Evolutionary conservation across 2,888 invertebrate species (phyloP), one percentile per base, ranked within the genome.

Genomic region (Drosophila testacea): DNA sequence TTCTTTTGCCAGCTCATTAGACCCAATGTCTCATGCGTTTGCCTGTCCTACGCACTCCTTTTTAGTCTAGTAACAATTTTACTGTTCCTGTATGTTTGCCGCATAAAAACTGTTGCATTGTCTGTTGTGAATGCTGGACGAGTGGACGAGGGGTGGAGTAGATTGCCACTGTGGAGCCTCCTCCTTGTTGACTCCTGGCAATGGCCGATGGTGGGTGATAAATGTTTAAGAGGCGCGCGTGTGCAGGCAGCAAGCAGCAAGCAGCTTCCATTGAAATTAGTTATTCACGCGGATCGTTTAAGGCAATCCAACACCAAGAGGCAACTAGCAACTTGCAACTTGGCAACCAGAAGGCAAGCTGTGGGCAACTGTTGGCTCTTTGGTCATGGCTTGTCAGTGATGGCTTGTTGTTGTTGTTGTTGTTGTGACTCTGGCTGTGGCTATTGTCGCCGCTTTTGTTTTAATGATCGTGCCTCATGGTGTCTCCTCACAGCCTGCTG

Each of bases 231-330:
- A 73, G 72, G 70, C 77, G 68, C 69, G 73, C 81, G 74, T 77
- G 80, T 78, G 73, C 83, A 75, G 81, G 44, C 52, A 61, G 44
- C 60, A 54, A 65, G 22, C 22, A 22, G 22, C 22, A 54, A 68
- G 75, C 78, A 85, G 84, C 83, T 89, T 88, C 92, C 85, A 90
- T 91, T 90, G 88, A 90, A 91, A 91, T 91, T 91, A 91, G 92
- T 92, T 91, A 91, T 91, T 91, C 91, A 91, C 91, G 91, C 92
- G 91, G 92, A 90, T 88, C 90, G 83, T 85, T 90, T 88, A 87
- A 87, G 90, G 86, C 91, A 90, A 89, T 84, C 81, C 89, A 90
- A 88, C 88, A 87, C 78, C 81, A 67, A 69, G 65, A 50, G 60
- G 68, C 69, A 66, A 77, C 68, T 62, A 48, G 69, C 69, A 78